Percentiles rank a stretch among this genome's conserved stretches.
Conservation (phyloP, 92 coral and sea anemone species). For the Palythoa caribaeorum region DNA sequence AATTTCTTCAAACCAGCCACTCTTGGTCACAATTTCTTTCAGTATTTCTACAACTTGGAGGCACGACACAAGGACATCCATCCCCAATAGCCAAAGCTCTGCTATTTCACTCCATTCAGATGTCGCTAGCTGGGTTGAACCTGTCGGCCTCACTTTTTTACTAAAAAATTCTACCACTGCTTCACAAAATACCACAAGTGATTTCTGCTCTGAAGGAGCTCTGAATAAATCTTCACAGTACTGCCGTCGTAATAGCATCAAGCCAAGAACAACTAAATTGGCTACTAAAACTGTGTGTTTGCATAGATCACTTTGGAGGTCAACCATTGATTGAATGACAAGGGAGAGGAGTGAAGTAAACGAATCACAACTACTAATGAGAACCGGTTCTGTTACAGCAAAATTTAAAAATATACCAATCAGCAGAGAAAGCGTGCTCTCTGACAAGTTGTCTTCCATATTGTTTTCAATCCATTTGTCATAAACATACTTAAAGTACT, state of each 20-base stretch:
- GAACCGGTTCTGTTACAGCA: slow-evolving; percentile 79
- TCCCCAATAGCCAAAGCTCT: slow-evolving; percentile 91
- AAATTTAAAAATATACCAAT: slow-evolving; percentile 86
- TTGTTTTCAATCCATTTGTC: slow-evolving; percentile 21
- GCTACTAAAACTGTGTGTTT: slow-evolving; percentile 58
- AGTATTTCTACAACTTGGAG: slow-evolving; percentile 13
- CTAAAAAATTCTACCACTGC: slow-evolving; percentile 66
- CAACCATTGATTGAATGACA: slow-evolving; percentile 44
- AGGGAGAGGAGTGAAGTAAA: slow-evolving; percentile 63
- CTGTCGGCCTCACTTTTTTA: slow-evolving; percentile 44
- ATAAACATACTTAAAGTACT: slow-evolving; percentile 62
- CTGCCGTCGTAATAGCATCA: slow-evolving; percentile 68
- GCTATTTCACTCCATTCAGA: slow-evolving; percentile 71
- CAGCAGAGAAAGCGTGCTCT: slow-evolving; percentile 72
- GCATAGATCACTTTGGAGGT: slow-evolving; percentile 12
- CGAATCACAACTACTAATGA: slow-evolving; percentile 43
- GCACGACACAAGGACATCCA: slow-evolving; percentile 71
- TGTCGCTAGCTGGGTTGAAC: not conserved
- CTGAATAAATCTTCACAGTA: not conserved
- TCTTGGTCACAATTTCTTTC: slow-evolving; percentile 41
- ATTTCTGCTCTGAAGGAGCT: not conserved
- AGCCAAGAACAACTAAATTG: slow-evolving; percentile 79
- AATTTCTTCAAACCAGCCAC: slow-evolving; percentile 74
- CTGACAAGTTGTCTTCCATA: slow-evolving; percentile 31
- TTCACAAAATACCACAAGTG: slow-evolving; percentile 40